Evolutionary conservation across 2,113 vertebrate species (phyloP).

Genomic region (Zosterops borbonicus): DNA sequence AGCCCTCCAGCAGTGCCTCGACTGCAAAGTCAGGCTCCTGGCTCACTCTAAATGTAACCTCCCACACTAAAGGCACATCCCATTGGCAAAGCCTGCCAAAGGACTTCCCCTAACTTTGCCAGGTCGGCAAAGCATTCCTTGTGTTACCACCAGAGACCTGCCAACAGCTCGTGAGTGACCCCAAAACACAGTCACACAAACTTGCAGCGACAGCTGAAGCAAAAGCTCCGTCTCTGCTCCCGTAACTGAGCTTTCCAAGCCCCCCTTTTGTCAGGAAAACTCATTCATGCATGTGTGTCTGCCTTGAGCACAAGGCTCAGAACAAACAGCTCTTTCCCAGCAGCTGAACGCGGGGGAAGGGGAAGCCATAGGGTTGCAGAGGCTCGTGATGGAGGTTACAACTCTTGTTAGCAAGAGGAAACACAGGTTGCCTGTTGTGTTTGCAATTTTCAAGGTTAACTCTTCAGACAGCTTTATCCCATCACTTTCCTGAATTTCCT

Average conservation of each 20-base stretch:
- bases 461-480: slow-evolving; percentile 23
- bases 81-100: not conserved
- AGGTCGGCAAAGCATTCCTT: not conserved
- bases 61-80: not conserved
- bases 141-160: not conserved
- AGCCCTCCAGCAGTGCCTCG: not conserved
- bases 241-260: not conserved
- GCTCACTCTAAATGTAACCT: not conserved
- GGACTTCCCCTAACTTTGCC: not conserved
- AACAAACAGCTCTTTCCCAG: slow-evolving; percentile 11
- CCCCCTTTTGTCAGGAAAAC: not conserved
- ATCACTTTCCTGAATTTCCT: not conserved
- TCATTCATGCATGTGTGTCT: not conserved
- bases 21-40: slow-evolving; percentile 14
- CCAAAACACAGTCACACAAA: not conserved
- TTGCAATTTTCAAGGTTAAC: slow-evolving; percentile 22
- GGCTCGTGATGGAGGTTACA: not conserved
- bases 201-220: not conserved
- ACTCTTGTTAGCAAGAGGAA: not conserved
- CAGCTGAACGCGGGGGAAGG: not conserved
- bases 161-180: not conserved
- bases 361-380: not conserved
- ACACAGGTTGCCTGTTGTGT: not conserved
- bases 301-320: not conserved
- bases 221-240: not conserved